A percentile compares a stretch with the other conserved stretches of the same genome.
Conservation (phyloP, 1,140 invertebrate species). For the Phymorhynchus buccinoides region DNA sequence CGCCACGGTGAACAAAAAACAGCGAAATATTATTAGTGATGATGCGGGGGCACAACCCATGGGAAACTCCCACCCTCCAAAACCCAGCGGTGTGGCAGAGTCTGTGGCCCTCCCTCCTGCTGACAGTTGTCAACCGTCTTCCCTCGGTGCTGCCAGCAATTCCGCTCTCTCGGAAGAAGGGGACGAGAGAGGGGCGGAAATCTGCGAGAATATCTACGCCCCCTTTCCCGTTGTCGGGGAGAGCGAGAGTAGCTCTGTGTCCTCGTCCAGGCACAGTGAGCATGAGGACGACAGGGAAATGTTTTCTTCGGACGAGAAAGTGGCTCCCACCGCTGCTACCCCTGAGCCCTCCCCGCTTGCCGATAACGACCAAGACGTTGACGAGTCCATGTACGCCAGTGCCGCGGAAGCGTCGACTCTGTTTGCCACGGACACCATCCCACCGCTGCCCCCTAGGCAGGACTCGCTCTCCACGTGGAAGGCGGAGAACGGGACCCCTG, state of each 20-base stretch:
- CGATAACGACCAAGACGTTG: not conserved
- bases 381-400: not conserved
- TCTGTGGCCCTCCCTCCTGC: not conserved
- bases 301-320: not conserved
- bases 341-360: not conserved
- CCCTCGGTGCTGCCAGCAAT: not conserved
- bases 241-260: not conserved
- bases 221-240: slow-evolving; percentile 5
- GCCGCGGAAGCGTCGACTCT: slow-evolving; percentile 3
- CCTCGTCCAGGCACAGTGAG: not conserved
- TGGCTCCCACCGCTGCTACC: not conserved
- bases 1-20: not conserved
- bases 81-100: not conserved
- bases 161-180: not conserved
- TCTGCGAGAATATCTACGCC: not conserved
- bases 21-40: not conserved
- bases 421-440: slow-evolving; percentile 33
- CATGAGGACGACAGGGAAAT: not conserved
- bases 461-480: slow-evolving; percentile 25
- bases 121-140: not conserved
- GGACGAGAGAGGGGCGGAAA: not conserved
- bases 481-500: no score
- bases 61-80: not conserved
- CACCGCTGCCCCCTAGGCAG: slow-evolving; percentile 40
- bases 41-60: not conserved